These are phyloP conservation scores for Denticeps clupeoides DNA, from an alignment of 2,797 vertebrate genomes.

Conservation along the genomic window DNA sequence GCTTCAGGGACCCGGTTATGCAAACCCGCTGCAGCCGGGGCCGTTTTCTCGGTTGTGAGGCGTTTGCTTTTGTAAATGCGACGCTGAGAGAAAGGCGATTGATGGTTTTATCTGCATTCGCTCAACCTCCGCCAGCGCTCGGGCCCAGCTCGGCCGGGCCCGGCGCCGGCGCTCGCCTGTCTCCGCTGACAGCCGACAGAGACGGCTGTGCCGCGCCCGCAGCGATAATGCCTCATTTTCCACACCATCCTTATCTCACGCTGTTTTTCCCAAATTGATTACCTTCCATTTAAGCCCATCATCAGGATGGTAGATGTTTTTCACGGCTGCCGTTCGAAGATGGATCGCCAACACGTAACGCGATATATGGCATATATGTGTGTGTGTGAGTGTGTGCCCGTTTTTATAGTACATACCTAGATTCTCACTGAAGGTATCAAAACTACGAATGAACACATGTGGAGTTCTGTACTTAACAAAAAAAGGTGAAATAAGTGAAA, in stretches of 20 bases:
- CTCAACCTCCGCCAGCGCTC: conserved; percentile 3
- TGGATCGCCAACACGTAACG: background rate
- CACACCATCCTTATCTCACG: conserved; percentile 2
- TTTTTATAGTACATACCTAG: too few relatives aligned
- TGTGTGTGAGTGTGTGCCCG: too few relatives aligned
- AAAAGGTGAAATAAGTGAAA: too few relatives aligned
- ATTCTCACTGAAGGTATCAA: too few relatives aligned
- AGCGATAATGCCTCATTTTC: conserved; percentile 3
- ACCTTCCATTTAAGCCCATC: background rate
- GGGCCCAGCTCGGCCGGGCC: background rate
- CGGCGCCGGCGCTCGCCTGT: conserved; percentile 3
- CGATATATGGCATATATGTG: background rate
- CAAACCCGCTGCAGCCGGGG: background rate
- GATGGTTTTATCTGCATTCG: conserved; percentile 2
- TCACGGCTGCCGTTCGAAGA: background rate
- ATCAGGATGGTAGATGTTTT: background rate
- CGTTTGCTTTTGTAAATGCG: background rate
- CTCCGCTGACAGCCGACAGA: conserved; percentile 2
- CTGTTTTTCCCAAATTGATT: conserved; percentile 4
- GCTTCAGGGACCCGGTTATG: background rate
- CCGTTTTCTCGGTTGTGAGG: background rate
- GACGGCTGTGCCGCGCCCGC: background rate
- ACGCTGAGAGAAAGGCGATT: conserved; percentile 3
- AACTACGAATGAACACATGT: too few relatives aligned
- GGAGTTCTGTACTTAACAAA: too few relatives aligned